Evolutionary conservation across 2,113 vertebrate species (phyloP).

Genomic region (Balaenoptera acutorostrata): DNA sequence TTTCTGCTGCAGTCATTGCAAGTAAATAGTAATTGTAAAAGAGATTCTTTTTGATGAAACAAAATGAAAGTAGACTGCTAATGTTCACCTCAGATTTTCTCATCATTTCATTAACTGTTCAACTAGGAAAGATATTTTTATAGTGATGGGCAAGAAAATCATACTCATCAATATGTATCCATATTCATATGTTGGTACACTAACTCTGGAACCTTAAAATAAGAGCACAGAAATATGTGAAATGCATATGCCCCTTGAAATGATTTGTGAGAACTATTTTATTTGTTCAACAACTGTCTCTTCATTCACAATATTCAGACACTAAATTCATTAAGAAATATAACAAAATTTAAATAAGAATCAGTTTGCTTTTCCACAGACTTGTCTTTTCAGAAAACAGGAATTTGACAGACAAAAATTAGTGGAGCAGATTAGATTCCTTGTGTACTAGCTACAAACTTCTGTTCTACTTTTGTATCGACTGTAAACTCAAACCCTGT

Average conservation of each 20-base stretch:
- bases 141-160: conserved; percentile 63
- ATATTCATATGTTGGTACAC: conserved; percentile 33
- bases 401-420: conserved; percentile 65
- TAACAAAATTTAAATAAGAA: conserved; percentile 50
- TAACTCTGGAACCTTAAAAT: conserved; percentile 15
- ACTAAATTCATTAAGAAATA: conserved; percentile 47
- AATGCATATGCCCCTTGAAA: not conserved
- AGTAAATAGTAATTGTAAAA: conserved; percentile 84
- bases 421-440: conserved; percentile 68
- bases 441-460: not conserved
- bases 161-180: conserved; percentile 49
- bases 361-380: conserved; percentile 39
- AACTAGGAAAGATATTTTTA: conserved; percentile 61
- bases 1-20: conserved; percentile 79
- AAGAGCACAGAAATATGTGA: conserved; percentile 15
- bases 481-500: not conserved
- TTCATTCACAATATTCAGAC: conserved; percentile 55
- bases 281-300: conserved; percentile 55
- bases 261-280: conserved; percentile 7
- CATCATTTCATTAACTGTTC: conserved; percentile 78
- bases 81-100: conserved; percentile 76
- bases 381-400: conserved; percentile 53
- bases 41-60: conserved; percentile 77
- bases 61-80: conserved; percentile 80
- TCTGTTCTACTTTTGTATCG: conserved; percentile 1